phyloP scores from a whole-genome alignment of 2,113 vertebrate species.

The Ibidorhyncha struthersii region DNA sequence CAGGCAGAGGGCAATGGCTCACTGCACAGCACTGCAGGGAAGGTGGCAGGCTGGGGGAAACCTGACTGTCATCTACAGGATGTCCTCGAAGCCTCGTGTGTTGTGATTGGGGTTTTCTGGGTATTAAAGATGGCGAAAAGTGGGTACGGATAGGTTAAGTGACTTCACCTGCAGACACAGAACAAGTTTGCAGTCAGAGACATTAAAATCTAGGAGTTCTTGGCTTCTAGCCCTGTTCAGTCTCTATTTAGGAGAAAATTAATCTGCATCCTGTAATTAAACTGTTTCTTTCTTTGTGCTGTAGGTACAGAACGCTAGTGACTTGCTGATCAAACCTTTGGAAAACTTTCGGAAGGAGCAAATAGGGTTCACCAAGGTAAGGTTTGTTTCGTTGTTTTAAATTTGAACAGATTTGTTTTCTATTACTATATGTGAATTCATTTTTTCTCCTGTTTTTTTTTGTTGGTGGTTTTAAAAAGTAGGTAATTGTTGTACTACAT shows the following conservation, averaged over 20 bases:
- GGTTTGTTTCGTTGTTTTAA: not conserved
- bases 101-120: rapidly evolving
- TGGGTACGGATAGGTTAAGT: not conserved
- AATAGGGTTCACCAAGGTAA: slow-evolving; percentile 94
- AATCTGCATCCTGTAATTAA: not conserved
- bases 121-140: not conserved
- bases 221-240: not conserved
- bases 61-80: no score
- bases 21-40: not conserved
- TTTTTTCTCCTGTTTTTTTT: not conserved
- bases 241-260: not conserved
- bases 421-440: not conserved
- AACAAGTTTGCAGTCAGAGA: not conserved
- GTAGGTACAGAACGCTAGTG: slow-evolving; percentile 94
- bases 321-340: slow-evolving; percentile 94
- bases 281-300: not conserved
- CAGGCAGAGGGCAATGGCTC: not conserved
- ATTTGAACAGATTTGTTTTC: not conserved
- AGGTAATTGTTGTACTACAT: not conserved
- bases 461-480: not conserved
- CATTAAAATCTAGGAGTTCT: not conserved
- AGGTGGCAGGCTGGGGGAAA: not conserved
- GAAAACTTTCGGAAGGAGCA: slow-evolving; percentile 97
- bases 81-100: not conserved
- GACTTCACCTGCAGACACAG: not conserved